Conservation (phyloP, 2,888 invertebrate species). For the Clistopyga incitator region DNA sequence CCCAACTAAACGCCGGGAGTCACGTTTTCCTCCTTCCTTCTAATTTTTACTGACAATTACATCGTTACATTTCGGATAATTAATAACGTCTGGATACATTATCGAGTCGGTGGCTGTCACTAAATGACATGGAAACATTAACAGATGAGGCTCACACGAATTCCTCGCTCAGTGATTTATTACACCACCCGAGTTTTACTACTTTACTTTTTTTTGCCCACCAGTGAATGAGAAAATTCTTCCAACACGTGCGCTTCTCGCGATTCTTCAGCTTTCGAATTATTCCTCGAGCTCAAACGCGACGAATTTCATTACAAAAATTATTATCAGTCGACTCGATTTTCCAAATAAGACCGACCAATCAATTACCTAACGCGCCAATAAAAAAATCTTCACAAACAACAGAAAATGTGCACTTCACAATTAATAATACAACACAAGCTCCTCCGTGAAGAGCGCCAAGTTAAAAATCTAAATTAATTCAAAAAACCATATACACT, state of each 20-base stretch:
- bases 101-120: constrained; percentile 17
- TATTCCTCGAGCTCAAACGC: not conserved
- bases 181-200: not conserved
- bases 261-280: not conserved
- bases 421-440: no score
- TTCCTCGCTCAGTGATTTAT: constrained; percentile 13
- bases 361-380: no score
- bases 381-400: no score
- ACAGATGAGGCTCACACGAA: constrained; percentile 1
- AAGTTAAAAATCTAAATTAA: not conserved
- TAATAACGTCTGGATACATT: constrained; percentile 41
- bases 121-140: constrained; percentile 3
- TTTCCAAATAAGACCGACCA: no score
- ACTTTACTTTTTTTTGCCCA: not conserved
- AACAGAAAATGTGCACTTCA: no score
- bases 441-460: not conserved
- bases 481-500: not conserved
- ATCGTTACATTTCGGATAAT: not conserved
- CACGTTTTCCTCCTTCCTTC: constrained; percentile 1
- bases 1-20: constrained; percentile 1
- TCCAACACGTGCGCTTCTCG: not conserved
- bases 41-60: constrained; percentile 24
- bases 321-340: no score
- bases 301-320: no score
- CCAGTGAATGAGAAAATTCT: constrained; percentile 3